Base-by-base conservation (phyloP, 2,888 invertebrate species). In the Hypena proboscidalis region DNA sequence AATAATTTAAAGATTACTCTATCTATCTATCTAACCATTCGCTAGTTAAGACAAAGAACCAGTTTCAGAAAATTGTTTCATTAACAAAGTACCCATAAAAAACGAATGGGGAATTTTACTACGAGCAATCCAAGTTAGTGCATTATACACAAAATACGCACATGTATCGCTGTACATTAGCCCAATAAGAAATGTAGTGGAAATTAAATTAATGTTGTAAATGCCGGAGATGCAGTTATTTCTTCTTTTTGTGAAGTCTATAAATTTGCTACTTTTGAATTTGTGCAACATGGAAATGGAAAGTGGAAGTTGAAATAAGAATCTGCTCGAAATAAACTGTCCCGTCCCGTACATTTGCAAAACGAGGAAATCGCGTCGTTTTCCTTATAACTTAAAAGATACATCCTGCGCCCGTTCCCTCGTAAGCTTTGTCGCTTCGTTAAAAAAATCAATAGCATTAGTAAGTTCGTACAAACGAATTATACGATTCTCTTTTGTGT, bases 401-500 rank as follows among this genome's bases (percentile, higher is more conserved):
- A 54, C 55, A 62, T 62, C 60, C 68, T 50, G 61, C 61, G 58
- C 56, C 61, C 61, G 53, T 47, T 58, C 60, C 39, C 55, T 45
- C 38, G 35, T 10, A 42, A 67, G 72, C 71, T 59, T 66, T 68
- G 77, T 70, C 75, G 81, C 83, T 85, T 87, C 85, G 87, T 87
- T 89, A 87, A 82, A 87, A 89, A 90, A 90, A 90, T 90, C 90
- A 83, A 90, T 90, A 90, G 85, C 89, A 89, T 90, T 90, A 90
- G 88, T 83, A 77, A 88, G 83, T 84, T 77, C 79, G 87, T 88
- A 90, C 90, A 90, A 88, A 90, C 85, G 88, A 90, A 90, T 90
- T 90, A 90, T 90, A 85, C 85, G 83, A 85, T 58, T 86, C 74
- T 72, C 78, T 77, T 74, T n/a, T n/a, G n/a, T n/a, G n/a, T 84